Conservation (phyloP, 2,797 vertebrate species). For the Siniperca undulata region DNA sequence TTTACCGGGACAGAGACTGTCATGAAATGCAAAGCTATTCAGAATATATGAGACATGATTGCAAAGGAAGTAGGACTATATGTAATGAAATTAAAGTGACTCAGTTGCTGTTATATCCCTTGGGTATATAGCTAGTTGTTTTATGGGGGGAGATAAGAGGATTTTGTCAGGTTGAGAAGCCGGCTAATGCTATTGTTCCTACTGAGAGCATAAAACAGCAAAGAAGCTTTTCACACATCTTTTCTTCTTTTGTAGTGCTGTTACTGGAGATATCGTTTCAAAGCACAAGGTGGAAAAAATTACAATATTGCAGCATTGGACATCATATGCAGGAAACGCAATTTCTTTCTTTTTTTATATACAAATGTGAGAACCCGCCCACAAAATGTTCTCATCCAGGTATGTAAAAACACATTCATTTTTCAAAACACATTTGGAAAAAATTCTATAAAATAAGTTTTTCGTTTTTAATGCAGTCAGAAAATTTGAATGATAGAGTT, state of each 20-base stretch:
- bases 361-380: constrained; percentile 33
- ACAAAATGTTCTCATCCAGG: constrained; percentile 15
- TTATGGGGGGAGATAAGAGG: constrained; percentile 82
- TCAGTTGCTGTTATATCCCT: constrained; percentile 76
- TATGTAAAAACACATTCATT: neutral
- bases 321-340: constrained; percentile 36
- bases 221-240: constrained; percentile 79
- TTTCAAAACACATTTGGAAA: constrained; percentile 1
- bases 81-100: constrained; percentile 83
- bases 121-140: constrained; percentile 80
- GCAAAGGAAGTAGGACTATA: constrained; percentile 68
- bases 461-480: constrained; percentile 3
- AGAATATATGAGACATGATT: constrained; percentile 64
- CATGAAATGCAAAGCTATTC: constrained; percentile 70
- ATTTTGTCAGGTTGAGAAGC: constrained; percentile 83
- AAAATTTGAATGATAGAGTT: constrained; percentile 3
- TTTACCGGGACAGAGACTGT: constrained; percentile 20
- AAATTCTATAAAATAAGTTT: constrained; percentile 22
- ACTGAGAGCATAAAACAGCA: constrained; percentile 76
- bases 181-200: constrained; percentile 82
- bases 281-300: constrained; percentile 64
- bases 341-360: constrained; percentile 9
- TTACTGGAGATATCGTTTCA: constrained; percentile 74
- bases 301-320: constrained; percentile 50
- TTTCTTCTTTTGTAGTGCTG: constrained; percentile 72